Percentiles rank a stretch among this genome's conserved stretches.
These are phyloP conservation scores for Molanna angustata DNA, from an alignment of 2,888 invertebrate species.

Conservation along the genomic window DNA sequence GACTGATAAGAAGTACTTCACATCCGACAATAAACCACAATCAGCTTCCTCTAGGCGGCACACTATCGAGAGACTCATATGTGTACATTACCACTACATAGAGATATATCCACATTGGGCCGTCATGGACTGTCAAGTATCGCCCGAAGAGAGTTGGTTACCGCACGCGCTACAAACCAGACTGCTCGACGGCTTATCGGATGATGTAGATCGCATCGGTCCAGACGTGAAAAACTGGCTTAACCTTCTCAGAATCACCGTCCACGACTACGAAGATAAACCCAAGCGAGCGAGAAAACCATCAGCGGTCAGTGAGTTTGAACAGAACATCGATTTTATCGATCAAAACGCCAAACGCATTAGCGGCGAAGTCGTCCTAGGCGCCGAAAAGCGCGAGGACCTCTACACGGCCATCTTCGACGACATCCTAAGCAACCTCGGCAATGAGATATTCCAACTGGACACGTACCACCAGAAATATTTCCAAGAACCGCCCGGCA, in stretches of 20 bases:
- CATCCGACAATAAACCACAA: slow-evolving; percentile 26
- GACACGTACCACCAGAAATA: slow-evolving; percentile 49
- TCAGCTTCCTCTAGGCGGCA: slow-evolving; percentile 21
- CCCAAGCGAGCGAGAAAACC: neutral
- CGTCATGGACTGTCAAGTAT: slow-evolving; percentile 22
- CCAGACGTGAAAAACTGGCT: slow-evolving; percentile 45
- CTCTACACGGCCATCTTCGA: slow-evolving; percentile 42
- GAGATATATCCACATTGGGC: slow-evolving; percentile 6
- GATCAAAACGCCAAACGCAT: slow-evolving; percentile 35
- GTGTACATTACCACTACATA: neutral
- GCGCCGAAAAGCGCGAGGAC: slow-evolving; percentile 6
- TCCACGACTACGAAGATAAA: slow-evolving; percentile 48
- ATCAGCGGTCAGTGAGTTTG: slow-evolving; percentile 36
- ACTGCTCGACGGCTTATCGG: slow-evolving; percentile 41
- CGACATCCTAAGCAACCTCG: slow-evolving; percentile 50
- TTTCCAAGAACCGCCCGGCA: slow-evolving; percentile 12
- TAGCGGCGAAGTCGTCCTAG: neutral
- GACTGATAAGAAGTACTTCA: too few relatives aligned
- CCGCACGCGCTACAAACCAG: slow-evolving; percentile 51
- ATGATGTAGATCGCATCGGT: neutral
- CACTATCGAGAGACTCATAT: neutral
- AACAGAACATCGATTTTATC: slow-evolving; percentile 36
- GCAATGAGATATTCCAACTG: slow-evolving; percentile 50
- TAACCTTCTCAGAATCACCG: slow-evolving; percentile 42
- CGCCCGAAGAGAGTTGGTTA: slow-evolving; percentile 24